Percentiles rank a stretch among this genome's conserved stretches.
These are phyloP conservation scores for Pelosia muscerda DNA, from an alignment of 2,888 invertebrate genomes.

Conservation along the genomic window DNA sequence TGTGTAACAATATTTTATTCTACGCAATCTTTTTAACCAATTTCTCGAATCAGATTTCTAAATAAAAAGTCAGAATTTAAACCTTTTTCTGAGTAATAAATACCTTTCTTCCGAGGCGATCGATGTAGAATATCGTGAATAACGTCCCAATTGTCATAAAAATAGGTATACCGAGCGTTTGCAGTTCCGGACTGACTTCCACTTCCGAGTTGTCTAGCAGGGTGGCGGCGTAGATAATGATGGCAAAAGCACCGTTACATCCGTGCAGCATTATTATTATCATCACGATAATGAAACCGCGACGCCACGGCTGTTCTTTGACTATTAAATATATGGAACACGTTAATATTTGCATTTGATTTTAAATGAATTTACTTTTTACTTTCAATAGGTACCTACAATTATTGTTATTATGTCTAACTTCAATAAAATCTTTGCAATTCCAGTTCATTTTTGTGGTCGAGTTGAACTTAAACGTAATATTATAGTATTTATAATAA, in stretches of 20 bases:
- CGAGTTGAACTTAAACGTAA: too few relatives aligned
- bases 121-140: conserved; percentile 52
- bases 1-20: too few relatives aligned
- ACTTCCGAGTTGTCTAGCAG: conserved; percentile 55
- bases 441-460: neutral
- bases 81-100: neutral
- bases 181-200: conserved; percentile 54
- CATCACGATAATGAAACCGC: conserved; percentile 53
- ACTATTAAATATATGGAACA: conserved; percentile 53
- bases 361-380: too few relatives aligned
- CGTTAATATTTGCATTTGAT: neutral
- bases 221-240: conserved; percentile 58
- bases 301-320: conserved; percentile 60
- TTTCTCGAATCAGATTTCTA: too few relatives aligned
- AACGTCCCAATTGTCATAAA: conserved; percentile 59
- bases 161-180: conserved; percentile 58
- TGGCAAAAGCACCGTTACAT: conserved; percentile 55
- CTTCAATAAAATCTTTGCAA: neutral
- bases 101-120: conserved; percentile 54
- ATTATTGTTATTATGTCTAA: too few relatives aligned
- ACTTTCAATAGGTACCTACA: too few relatives aligned
- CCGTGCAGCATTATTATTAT: conserved; percentile 50
- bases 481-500: too few relatives aligned
- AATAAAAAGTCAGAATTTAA: neutral
- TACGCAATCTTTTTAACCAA: too few relatives aligned